Evolutionary conservation across 1,140 invertebrate species (phyloP).

Genomic region (Zaprionus ghesquierei): DNA sequence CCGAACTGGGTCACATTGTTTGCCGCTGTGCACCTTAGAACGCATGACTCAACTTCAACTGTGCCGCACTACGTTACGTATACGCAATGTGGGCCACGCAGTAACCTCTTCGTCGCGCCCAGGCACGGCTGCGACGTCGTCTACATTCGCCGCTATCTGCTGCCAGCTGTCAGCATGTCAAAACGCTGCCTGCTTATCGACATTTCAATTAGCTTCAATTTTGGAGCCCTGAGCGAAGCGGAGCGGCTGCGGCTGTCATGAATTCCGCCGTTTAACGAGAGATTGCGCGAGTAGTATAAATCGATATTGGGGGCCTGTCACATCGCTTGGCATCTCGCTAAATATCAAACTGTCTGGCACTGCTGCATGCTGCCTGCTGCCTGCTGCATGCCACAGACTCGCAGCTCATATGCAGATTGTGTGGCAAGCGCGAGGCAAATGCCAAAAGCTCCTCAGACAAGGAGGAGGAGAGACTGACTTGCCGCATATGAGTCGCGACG

Average conservation of each 20-base stretch:
- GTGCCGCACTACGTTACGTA: slow-evolving; percentile 60
- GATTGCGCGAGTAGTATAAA: slow-evolving; percentile 33
- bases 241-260: slow-evolving; percentile 44
- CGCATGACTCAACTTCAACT: slow-evolving; percentile 57
- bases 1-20: slow-evolving; percentile 61
- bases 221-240: slow-evolving; percentile 51
- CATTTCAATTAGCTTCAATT: slow-evolving; percentile 72
- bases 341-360: slow-evolving; percentile 43
- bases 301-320: slow-evolving; percentile 67
- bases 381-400: slow-evolving; percentile 48
- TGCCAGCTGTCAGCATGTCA: slow-evolving; percentile 52
- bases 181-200: slow-evolving; percentile 68
- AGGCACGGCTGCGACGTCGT: neutral
- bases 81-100: slow-evolving; percentile 69
- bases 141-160: neutral
- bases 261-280: slow-evolving; percentile 13
- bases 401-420: slow-evolving; percentile 69
- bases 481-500: slow-evolving; percentile 3
- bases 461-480: slow-evolving; percentile 5
- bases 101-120: slow-evolving; percentile 50
- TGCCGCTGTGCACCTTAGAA: slow-evolving; percentile 42
- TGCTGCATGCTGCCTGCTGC: neutral
- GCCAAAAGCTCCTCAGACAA: slow-evolving; percentile 50
- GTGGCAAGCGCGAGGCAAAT: slow-evolving; percentile 55
- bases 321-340: slow-evolving; percentile 74